Conservation (phyloP, 2,797 vertebrate species). For the Merluccius polli region DNA sequence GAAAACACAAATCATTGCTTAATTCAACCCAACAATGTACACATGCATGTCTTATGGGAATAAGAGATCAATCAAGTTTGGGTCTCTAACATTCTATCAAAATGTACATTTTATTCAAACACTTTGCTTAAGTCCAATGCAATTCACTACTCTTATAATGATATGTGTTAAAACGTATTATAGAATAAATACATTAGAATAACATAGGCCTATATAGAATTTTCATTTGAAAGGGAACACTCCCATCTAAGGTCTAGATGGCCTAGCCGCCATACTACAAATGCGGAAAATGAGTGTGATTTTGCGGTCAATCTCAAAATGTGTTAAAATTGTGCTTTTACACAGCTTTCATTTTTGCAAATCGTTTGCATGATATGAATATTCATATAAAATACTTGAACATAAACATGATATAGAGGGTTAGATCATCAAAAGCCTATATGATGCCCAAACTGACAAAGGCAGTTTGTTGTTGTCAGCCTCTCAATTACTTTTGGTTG, state of each 20-base stretch:
- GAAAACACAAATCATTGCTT: neutral
- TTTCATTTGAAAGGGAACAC: neutral
- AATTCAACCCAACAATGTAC: neutral
- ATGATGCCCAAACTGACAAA: too few relatives aligned
- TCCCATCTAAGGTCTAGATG: neutral
- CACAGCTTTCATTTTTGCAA: too few relatives aligned
- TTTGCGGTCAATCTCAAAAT: too few relatives aligned
- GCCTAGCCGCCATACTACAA: neutral
- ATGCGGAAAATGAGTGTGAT: neutral
- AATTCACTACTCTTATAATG: too few relatives aligned
- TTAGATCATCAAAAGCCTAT: too few relatives aligned
- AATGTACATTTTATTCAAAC: too few relatives aligned
- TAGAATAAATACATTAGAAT: neutral
- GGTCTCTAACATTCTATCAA: too few relatives aligned
- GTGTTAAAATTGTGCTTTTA: neutral
- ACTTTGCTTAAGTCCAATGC: too few relatives aligned
- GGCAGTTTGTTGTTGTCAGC: neutral
- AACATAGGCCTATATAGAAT: neutral
- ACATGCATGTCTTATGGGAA: neutral
- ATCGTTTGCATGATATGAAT: neutral
- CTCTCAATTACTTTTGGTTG: neutral
- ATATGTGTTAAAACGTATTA: too few relatives aligned
- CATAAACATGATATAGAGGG: neutral
- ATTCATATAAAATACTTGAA: neutral
- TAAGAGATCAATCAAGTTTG: neutral